Evolutionary conservation across 2,888 invertebrate genomes (phyloP), one percentile per base, ranked within the genome.

Genomic region (Coleophora flavipennella): DNA sequence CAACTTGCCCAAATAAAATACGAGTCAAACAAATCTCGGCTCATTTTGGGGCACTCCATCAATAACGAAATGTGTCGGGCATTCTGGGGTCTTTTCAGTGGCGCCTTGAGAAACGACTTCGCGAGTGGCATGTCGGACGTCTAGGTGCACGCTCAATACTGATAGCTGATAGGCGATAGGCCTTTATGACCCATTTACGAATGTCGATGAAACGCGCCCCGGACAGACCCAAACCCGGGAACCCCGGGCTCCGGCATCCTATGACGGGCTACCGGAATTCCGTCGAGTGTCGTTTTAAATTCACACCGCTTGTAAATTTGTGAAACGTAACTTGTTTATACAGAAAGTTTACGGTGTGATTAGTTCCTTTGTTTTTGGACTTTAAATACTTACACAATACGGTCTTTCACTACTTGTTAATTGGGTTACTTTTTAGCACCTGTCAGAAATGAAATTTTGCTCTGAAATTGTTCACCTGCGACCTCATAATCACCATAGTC

Each of bases 141-240:
- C 20, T 62, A 68, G 67, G 62, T 60, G 67, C 62, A 65, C 71
- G 73, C 74, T 78, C 77, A 79, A 77, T 78, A 80, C 78, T 79
- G 81, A 80, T 78, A 20, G 20, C 20, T 6, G 20, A 20, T 20
- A 20, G 20, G 20, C 20, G 20, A 20, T 20, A 78, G 67, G 69
- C 63, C 59, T 78, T 79, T 80, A 80, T 80, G 74, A 74, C 68
- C 77, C 76, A 78, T 79, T 80, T 76, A 77, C 78, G 71, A 78
- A 79, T 77, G 71, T 53, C 65, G 66, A 53, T 54, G 60, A 57
- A 62, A 59, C 53, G 63, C 58, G 55, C 55, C 57, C 57, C 49
- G 50, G 27, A 26, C 53, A 20, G 20, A 20, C 20, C 20, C 20
- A 3, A 20, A 20, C 20, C 20, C 20, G 3, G 6, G 3, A 20